A percentile compares a stretch with the other conserved stretches of the same genome.
Conservation (phyloP, 2,797 vertebrate genomes). For the Eutrigla gurnardus region DNA sequence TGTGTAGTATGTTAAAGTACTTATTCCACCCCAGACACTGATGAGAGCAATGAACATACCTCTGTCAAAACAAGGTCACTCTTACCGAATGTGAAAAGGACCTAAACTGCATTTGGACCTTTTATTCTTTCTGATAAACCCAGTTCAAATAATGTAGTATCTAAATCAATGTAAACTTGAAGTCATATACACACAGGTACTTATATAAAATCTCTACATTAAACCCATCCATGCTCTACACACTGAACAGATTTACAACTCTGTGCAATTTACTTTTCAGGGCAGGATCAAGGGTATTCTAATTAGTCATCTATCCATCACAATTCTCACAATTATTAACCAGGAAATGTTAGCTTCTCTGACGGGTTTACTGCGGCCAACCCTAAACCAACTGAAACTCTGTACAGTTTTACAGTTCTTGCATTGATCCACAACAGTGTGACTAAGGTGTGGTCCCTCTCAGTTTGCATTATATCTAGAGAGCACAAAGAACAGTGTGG, state of each 20-base stretch:
- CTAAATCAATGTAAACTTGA: constrained; percentile 1
- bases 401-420: constrained; percentile 43
- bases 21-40: neutral
- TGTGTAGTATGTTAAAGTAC: neutral
- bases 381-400: constrained; percentile 52
- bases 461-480: constrained; percentile 12
- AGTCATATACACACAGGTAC: too few species aligned
- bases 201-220: too few species aligned
- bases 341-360: constrained; percentile 33
- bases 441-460: constrained; percentile 55
- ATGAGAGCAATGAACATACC: constrained; percentile 6
- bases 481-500: constrained; percentile 41
- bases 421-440: constrained; percentile 62
- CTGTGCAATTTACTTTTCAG: constrained; percentile 26
- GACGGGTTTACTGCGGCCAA: constrained; percentile 24
- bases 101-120: neutral
- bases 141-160: neutral
- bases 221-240: too few species aligned
- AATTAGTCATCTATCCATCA: constrained; percentile 72
- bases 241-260: constrained; percentile 34
- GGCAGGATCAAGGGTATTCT: constrained; percentile 34
- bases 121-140: constrained; percentile 5
- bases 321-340: constrained; percentile 76
- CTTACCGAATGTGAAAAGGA: neutral
- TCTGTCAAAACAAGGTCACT: constrained; percentile 1